Evolutionary conservation across 1,140 invertebrate species (phyloP), one percentile per base, ranked within the genome.

Genomic region (Ceratina australensis): DNA sequence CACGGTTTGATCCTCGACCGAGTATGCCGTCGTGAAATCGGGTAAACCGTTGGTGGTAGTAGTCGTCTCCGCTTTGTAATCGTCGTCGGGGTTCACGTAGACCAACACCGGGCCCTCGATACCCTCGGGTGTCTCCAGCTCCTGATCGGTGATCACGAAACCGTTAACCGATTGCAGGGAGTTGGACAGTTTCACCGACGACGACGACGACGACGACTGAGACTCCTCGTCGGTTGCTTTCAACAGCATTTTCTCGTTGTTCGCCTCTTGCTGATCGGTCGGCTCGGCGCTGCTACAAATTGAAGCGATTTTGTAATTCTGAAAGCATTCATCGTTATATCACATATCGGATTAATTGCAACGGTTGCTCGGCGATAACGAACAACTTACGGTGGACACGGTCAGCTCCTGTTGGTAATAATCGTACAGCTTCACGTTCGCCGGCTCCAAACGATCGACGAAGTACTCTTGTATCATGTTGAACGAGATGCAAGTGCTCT

Each of bases 341-440:
- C 33, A 42, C 33, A 42, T 10, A 10, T 42, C 33, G 10, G 10
- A 42, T 42, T 42, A 42, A 8, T 42, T 10, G 5, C 10, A 42
- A 42, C 33, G 33, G 10, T 10, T 1, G 10, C 8, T 7, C 5
- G 10, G 10, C 10, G 33, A 42, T 42, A 42, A 8, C 33, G 2
- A 10, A 42, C 0, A 42, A 78, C 69, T 81, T 88, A 91, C 90
- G 20, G 81, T 85, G 7, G 86, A 88, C 54, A 93, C 81, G 16
- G 87, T 91, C 3, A 93, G 80, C 20, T 93, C 91, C n/a, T 94
- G 93, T 56, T 92, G 89, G 86, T 97, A 97, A 81, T 97, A 97
- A 89, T 97, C 95, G 72, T 94, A 94, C 3, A 96, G 91, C 75
- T 93, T 93, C 16, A 95, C 93, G 67, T 94, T 93, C 0, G 94